A percentile compares a stretch with the other conserved stretches of the same genome.
phyloP scores from a whole-genome alignment of 2,888 invertebrate species.

The Tortrix viridana region DNA sequence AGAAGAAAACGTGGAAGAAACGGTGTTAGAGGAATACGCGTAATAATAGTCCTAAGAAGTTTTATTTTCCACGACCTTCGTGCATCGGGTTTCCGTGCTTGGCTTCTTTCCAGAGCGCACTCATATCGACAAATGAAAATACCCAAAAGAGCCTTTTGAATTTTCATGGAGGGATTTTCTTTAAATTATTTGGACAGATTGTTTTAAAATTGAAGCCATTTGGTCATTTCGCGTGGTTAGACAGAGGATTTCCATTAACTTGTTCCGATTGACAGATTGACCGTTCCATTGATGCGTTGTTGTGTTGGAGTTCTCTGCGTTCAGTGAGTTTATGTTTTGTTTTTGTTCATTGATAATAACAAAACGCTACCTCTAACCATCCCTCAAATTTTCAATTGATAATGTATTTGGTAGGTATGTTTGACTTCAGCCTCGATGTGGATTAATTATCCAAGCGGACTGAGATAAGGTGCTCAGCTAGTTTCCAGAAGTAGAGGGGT shows the following conservation, averaged over 20 bases:
- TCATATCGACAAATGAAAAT: slow-evolving; percentile 18
- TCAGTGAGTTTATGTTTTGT: too few relatives aligned
- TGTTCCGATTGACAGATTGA: too few relatives aligned
- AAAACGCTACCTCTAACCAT: too few relatives aligned
- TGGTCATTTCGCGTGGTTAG: not conserved
- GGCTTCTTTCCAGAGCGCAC: slow-evolving; percentile 32
- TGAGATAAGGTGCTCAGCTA: slow-evolving; percentile 40
- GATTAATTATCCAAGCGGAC: slow-evolving; percentile 23
- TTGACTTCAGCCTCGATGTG: slow-evolving; percentile 1
- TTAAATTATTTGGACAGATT: not conserved
- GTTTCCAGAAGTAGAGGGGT: slow-evolving; percentile 47
- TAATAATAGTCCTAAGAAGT: slow-evolving; percentile 2
- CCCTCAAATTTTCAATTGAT: too few relatives aligned
- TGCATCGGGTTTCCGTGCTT: slow-evolving; percentile 18
- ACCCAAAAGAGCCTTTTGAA: slow-evolving; percentile 9
- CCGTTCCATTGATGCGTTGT: too few relatives aligned
- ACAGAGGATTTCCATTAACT: too few relatives aligned
- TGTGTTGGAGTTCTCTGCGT: too few relatives aligned
- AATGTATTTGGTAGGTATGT: not conserved
- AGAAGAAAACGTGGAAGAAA: slow-evolving; percentile 2
- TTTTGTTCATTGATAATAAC: too few relatives aligned
- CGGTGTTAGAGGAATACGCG: slow-evolving; percentile 7
- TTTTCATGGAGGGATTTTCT: slow-evolving; percentile 2
- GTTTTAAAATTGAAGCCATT: not conserved
- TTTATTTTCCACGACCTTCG: slow-evolving; percentile 25